Evolutionary conservation across 2,113 vertebrate genomes (phyloP).

Genomic region (Tor tambroides): DNA sequence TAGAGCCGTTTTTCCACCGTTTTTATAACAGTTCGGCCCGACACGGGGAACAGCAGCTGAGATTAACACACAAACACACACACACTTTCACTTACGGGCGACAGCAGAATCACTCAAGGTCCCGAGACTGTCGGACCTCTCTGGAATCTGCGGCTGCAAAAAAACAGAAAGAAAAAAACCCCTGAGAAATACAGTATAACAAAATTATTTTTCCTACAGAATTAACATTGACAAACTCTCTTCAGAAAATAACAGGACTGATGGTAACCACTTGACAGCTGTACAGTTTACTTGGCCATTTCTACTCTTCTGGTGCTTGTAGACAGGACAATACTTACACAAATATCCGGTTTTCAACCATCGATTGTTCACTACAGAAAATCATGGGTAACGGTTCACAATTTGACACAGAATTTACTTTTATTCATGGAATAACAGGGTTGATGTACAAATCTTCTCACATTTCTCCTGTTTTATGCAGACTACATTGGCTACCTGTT

Average conservation of each 20-base stretch:
- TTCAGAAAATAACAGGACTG: neutral
- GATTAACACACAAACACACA: neutral
- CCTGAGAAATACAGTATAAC: neutral
- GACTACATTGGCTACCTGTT: too few species aligned
- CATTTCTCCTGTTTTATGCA: too few species aligned
- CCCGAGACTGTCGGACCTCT: constrained; percentile 78
- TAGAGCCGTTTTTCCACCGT: too few species aligned
- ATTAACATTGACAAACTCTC: neutral
- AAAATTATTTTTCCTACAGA: neutral
- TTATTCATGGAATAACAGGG: too few species aligned
- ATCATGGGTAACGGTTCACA: too few species aligned
- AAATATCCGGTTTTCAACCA: too few species aligned
- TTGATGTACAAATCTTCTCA: too few species aligned
- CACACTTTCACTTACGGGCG: constrained; percentile 68
- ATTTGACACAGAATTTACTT: too few species aligned
- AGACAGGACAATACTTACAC: neutral
- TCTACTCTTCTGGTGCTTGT: neutral
- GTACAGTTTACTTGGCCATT: neutral
- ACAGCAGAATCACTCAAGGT: constrained; percentile 78
- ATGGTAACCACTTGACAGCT: neutral
- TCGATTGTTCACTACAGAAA: too few species aligned
- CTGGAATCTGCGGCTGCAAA: constrained; percentile 79
- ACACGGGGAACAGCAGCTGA: neutral
- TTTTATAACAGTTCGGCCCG: neutral
- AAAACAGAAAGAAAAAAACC: neutral